Conservation (phyloP, 2,888 invertebrate species). For the Palloptera scutellata region DNA sequence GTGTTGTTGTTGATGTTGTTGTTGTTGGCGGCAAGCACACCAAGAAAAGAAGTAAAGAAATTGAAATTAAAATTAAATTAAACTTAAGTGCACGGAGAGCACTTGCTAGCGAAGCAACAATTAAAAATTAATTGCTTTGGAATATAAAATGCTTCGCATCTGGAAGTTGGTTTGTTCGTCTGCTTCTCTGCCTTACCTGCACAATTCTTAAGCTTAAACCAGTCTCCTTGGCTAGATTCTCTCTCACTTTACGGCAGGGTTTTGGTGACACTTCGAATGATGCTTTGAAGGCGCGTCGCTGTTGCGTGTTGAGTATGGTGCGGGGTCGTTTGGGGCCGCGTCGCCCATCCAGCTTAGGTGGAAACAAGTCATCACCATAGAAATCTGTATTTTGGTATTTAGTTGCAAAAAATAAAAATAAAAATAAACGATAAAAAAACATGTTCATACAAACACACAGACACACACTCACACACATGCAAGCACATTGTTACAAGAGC, state of each 20-base stretch:
- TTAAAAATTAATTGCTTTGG: background rate
- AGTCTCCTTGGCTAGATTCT: slow-evolving; percentile 83
- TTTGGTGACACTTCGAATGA: slow-evolving; percentile 87
- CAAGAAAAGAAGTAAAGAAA: background rate
- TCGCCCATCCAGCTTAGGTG: slow-evolving; percentile 71
- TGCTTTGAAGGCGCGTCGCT: slow-evolving; percentile 82
- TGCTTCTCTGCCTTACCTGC: slow-evolving; percentile 69
- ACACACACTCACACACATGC: slow-evolving; percentile 2
- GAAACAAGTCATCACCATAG: slow-evolving; percentile 70
- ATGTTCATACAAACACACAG: slow-evolving; percentile 14
- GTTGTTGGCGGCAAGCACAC: background rate
- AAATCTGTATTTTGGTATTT: slow-evolving; percentile 62
- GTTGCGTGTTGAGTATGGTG: slow-evolving; percentile 84
- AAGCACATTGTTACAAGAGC: background rate
- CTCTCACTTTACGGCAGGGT: slow-evolving; percentile 83
- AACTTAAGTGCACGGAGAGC: background rate
- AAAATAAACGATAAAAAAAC: background rate
- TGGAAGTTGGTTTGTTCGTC: background rate
- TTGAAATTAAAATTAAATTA: slow-evolving; percentile 7
- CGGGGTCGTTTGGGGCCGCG: slow-evolving; percentile 82
- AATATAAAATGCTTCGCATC: background rate
- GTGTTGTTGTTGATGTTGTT: background rate
- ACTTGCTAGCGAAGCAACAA: background rate
- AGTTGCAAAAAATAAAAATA: background rate
- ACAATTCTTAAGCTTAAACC: slow-evolving; percentile 85